These are phyloP conservation scores for Budorcas taxicolor DNA, from an alignment of 2,113 vertebrate genomes.

Conservation along the genomic window DNA sequence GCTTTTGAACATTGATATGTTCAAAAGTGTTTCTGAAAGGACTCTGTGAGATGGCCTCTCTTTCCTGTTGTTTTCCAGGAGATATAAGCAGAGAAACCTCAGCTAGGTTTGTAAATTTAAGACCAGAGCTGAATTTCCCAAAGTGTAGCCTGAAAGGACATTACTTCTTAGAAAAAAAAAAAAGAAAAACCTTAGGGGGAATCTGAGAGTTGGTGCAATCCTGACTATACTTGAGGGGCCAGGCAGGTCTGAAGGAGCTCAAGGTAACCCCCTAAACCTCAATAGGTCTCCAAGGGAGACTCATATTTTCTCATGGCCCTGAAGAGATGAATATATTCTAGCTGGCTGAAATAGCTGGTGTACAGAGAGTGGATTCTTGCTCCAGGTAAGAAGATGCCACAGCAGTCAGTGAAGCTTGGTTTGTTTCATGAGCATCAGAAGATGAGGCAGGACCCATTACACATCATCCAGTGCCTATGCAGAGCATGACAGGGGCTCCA, in stretches of 20 bases:
- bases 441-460: accelerated
- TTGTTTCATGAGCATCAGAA: not conserved
- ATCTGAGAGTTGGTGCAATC: not conserved
- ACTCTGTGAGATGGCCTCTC: not conserved
- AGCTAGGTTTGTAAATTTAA: not conserved
- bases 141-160: not conserved
- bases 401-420: not conserved
- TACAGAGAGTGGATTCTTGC: not conserved
- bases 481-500: not conserved
- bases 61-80: not conserved
- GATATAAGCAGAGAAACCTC: not conserved
- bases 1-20: not conserved
- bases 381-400: not conserved
- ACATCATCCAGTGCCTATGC: accelerated
- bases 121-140: not conserved
- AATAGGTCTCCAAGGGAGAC: not conserved
- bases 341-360: not conserved
- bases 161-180: not conserved
- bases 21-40: not conserved
- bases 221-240: not conserved
- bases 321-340: not conserved
- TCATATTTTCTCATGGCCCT: not conserved
- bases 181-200: not conserved
- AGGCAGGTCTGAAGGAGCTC: not conserved
- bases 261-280: not conserved